Conservation (phyloP, 2,797 vertebrate genomes). For the Anolis apletophallus region DNA sequence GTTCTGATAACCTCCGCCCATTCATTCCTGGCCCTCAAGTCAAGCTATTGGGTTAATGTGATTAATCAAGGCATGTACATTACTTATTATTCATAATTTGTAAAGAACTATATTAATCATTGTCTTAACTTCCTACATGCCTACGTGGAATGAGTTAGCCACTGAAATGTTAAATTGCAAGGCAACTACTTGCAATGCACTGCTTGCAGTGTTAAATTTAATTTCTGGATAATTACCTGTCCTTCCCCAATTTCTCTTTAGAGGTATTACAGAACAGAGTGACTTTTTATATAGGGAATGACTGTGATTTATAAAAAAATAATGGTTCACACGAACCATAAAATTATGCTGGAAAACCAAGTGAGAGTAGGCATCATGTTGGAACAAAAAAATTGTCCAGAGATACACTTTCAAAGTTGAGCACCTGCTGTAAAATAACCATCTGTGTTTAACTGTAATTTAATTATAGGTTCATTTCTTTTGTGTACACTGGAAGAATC, state of each 20-base stretch:
- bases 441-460: conserved; percentile 84
- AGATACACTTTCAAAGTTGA: conserved; percentile 75
- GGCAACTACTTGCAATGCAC: background rate
- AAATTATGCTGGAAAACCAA: conserved; percentile 69
- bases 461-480: conserved; percentile 82
- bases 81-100: background rate
- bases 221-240: conserved; percentile 38
- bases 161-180: background rate
- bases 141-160: conserved; percentile 3
- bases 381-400: conserved; percentile 75
- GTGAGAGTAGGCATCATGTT: conserved; percentile 66
- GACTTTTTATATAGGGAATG: conserved; percentile 18
- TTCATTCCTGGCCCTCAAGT: too few species aligned
- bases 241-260: conserved; percentile 44
- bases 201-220: conserved; percentile 23
- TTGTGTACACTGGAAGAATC: conserved; percentile 74
- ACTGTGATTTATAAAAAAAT: conserved; percentile 33
- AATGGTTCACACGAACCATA: conserved; percentile 63
- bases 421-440: conserved; percentile 81
- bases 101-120: background rate
- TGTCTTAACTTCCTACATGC: background rate
- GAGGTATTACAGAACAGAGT: conserved; percentile 22
- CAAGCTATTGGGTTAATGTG: background rate
- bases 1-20: background rate
- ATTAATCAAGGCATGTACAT: background rate